Evolutionary conservation across 2,888 invertebrate species (phyloP).

Genomic region (Nipponacmea schrenckii): DNA sequence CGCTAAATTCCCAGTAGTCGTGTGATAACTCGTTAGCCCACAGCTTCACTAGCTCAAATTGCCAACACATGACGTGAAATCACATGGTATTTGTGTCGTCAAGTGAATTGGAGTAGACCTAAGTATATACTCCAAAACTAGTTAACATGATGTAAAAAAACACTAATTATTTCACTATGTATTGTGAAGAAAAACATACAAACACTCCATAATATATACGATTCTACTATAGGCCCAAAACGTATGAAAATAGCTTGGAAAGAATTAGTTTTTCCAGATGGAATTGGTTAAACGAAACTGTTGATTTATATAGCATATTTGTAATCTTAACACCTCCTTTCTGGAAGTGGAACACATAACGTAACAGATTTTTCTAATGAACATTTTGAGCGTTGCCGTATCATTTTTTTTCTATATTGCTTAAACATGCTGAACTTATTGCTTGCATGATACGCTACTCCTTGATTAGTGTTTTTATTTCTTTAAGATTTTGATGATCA

Average conservation of each 20-base stretch:
- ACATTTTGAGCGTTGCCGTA: no score
- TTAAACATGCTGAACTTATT: no score
- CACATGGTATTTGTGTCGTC: not conserved
- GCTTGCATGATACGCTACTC: no score
- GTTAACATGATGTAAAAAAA: slow-evolving; percentile 5
- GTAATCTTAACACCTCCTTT: no score
- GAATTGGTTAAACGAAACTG: no score
- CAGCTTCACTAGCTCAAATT: not conserved
- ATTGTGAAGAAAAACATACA: not conserved
- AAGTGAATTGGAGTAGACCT: not conserved
- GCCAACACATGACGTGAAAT: not conserved
- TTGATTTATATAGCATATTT: no score
- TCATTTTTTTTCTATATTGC: no score
- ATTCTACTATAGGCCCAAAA: not conserved
- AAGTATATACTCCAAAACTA: not conserved
- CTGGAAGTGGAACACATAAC: no score
- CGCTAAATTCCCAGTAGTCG: not conserved
- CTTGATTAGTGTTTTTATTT: no score
- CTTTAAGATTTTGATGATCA: no score
- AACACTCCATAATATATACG: no score
- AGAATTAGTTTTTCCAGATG: not conserved
- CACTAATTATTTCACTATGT: not conserved
- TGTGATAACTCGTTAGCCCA: not conserved
- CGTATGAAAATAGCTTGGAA: not conserved
- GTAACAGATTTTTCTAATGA: no score